These are phyloP conservation scores for Hermaeophaga mercurialis DNA, from an alignment of 2,888 invertebrate species.

Conservation along the genomic window DNA sequence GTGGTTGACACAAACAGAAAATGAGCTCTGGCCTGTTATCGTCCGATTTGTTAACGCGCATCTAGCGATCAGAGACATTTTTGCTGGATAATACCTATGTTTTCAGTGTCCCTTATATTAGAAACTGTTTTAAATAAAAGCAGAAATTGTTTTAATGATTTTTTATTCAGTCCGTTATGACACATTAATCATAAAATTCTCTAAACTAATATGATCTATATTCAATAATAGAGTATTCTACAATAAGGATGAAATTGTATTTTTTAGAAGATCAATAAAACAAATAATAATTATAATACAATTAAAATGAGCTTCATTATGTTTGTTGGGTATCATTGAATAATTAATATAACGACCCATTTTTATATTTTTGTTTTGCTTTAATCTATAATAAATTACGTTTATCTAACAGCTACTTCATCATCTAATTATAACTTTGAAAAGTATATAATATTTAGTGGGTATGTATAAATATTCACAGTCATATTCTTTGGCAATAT, in stretches of 20 bases:
- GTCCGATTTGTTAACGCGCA: too few relatives aligned
- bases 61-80: too few relatives aligned
- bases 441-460: slow-evolving; percentile 48
- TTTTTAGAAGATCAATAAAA: slow-evolving; percentile 34
- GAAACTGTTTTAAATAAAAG: too few relatives aligned
- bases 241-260: slow-evolving; percentile 36
- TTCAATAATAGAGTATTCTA: slow-evolving; percentile 39
- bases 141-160: slow-evolving; percentile 13
- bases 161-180: slow-evolving; percentile 51
- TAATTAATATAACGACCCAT: slow-evolving; percentile 39
- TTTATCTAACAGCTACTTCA: slow-evolving; percentile 46
- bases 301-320: slow-evolving; percentile 39
- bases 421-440: slow-evolving; percentile 50
- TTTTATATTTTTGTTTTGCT: slow-evolving; percentile 38
- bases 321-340: slow-evolving; percentile 38
- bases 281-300: slow-evolving; percentile 32
- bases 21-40: too few relatives aligned
- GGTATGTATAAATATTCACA: slow-evolving; percentile 54
- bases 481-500: slow-evolving; percentile 57
- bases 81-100: too few relatives aligned
- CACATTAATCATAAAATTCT: slow-evolving; percentile 50
- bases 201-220: slow-evolving; percentile 41
- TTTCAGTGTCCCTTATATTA: too few relatives aligned
- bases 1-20: too few relatives aligned
- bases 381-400: slow-evolving; percentile 48